Percentiles rank a stretch among this genome's conserved stretches.
These are phyloP conservation scores for Oncorhynchus mykiss DNA, from an alignment of 2,113 vertebrate genomes.

Conservation along the genomic window DNA sequence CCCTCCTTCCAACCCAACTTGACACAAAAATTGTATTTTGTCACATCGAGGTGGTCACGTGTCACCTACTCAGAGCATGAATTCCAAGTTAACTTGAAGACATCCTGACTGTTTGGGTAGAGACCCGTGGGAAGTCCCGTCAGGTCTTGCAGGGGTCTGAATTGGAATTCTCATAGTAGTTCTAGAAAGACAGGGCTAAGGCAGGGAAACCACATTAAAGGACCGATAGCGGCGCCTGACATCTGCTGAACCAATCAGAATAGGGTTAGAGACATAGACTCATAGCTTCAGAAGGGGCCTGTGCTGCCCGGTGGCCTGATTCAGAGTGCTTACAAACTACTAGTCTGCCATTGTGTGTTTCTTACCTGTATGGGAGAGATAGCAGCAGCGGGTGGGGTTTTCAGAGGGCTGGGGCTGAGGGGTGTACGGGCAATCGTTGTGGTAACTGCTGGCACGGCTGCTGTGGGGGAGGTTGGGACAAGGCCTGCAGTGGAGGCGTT, in stretches of 20 bases:
- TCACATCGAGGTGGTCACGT: background rate
- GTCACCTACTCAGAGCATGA: too few relatives aligned
- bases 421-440: constrained; percentile 80
- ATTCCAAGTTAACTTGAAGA: background rate
- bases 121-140: background rate
- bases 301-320: background rate
- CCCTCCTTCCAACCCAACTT: background rate
- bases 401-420: constrained; percentile 84
- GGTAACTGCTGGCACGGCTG: constrained; percentile 51
- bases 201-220: background rate
- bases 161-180: background rate
- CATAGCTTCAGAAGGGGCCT: background rate
- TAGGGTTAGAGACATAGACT: background rate
- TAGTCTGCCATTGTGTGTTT: background rate
- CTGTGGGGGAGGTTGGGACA: constrained; percentile 20
- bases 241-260: background rate
- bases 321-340: background rate
- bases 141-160: background rate
- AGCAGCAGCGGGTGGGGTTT: constrained; percentile 86
- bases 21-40: constrained; percentile 43
- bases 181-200: background rate
- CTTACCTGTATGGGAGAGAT: constrained; percentile 87
- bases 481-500: constrained; percentile 69
- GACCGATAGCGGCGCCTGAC: background rate
- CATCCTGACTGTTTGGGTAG: background rate